These are phyloP conservation scores for Pseudolaguvia tuberculata DNA, from an alignment of 2,113 vertebrate genomes.

Conservation along the genomic window DNA sequence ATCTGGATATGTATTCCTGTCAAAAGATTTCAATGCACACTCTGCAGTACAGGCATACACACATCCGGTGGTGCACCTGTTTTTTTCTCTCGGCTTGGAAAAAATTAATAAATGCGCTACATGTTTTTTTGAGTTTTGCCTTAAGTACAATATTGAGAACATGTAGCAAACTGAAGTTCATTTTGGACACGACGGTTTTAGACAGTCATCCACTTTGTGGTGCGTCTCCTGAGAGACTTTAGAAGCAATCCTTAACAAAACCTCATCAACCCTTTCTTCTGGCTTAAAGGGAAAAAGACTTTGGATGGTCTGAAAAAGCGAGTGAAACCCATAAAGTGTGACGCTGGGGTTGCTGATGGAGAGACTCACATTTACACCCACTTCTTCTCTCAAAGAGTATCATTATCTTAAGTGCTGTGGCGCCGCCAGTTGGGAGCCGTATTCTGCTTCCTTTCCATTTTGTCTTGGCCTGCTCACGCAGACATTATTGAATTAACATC, in stretches of 20 bases:
- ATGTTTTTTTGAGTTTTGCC: background rate
- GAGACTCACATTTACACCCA: slow-evolving; percentile 55
- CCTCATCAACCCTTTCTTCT: slow-evolving; percentile 53
- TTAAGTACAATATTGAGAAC: slow-evolving; percentile 6
- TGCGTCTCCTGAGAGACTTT: slow-evolving; percentile 38
- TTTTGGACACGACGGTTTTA: slow-evolving; percentile 25
- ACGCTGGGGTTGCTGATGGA: slow-evolving; percentile 55
- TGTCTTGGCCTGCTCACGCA: slow-evolving; percentile 60
- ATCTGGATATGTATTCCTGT: background rate
- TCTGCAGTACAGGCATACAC: background rate
- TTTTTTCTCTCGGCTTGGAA: background rate
- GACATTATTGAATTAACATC: slow-evolving; percentile 69
- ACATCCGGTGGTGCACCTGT: slow-evolving; percentile 7
- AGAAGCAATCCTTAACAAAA: slow-evolving; percentile 48
- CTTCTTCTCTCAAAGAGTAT: slow-evolving; percentile 55
- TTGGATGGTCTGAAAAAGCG: slow-evolving; percentile 50
- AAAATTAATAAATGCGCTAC: background rate
- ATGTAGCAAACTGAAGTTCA: background rate
- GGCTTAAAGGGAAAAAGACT: slow-evolving; percentile 32
- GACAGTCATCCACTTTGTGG: slow-evolving; percentile 7
- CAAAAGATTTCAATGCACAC: background rate
- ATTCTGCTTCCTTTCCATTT: slow-evolving; percentile 60
- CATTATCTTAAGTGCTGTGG: slow-evolving; percentile 66
- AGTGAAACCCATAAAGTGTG: slow-evolving; percentile 51
- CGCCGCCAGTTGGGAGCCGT: slow-evolving; percentile 57